Conservation (phyloP, 2,797 vertebrate genomes). For the Crax fasciolata region DNA sequence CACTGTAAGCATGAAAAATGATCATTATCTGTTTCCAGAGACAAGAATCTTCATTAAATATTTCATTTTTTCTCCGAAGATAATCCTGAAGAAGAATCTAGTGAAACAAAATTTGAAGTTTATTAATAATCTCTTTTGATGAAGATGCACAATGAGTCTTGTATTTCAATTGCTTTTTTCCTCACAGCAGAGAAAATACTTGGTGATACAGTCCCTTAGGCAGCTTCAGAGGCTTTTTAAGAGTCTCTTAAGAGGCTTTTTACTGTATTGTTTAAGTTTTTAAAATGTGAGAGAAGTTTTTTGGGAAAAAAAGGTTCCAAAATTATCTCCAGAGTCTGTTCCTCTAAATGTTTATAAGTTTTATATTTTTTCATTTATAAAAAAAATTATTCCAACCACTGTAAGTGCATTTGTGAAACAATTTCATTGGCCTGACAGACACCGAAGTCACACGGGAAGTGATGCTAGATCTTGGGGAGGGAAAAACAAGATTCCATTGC, state of each 20-base stretch:
- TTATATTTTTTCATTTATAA: neutral
- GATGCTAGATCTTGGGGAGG: constrained; percentile 58
- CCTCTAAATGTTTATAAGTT: neutral
- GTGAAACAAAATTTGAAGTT: neutral
- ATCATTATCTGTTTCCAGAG: neutral
- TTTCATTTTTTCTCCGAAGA: neutral
- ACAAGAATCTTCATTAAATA: neutral
- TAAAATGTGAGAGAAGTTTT: neutral
- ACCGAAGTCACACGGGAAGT: constrained; percentile 33
- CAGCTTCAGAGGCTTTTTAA: neutral
- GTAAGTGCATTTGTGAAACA: neutral
- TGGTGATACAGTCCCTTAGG: neutral
- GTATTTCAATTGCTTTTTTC: neutral
- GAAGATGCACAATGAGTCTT: neutral
- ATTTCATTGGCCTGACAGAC: neutral
- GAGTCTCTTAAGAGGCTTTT: neutral
- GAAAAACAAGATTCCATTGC: constrained; percentile 76
- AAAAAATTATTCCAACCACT: neutral
- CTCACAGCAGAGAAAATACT: neutral
- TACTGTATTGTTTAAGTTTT: neutral
- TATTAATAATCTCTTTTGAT: neutral
- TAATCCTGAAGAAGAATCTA: neutral
- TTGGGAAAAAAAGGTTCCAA: neutral
- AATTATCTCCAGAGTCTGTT: neutral
- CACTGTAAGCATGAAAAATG: neutral